phyloP scores from a whole-genome alignment of 2,113 vertebrate genomes.

The Toxostoma redivivum region DNA sequence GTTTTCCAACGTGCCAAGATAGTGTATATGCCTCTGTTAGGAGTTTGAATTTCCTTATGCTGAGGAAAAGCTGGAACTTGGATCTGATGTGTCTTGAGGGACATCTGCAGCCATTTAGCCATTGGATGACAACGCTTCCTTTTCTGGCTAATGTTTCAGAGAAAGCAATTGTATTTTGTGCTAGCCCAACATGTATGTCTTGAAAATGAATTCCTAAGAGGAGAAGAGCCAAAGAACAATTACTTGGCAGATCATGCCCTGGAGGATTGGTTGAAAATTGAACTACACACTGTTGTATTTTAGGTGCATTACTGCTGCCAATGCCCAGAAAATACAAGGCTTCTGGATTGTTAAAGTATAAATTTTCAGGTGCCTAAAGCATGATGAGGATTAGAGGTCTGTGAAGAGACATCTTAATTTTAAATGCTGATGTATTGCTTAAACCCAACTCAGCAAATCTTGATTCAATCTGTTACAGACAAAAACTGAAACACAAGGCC shows the following conservation, averaged over 20 bases:
- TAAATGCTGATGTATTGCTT: background rate
- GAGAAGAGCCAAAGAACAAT: background rate
- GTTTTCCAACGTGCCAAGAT: background rate
- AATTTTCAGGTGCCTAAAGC: background rate
- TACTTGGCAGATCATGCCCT: background rate
- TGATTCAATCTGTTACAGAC: background rate
- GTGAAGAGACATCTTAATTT: background rate
- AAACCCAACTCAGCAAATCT: background rate
- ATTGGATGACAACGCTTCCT: background rate
- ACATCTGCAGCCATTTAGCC: background rate
- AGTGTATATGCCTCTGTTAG: background rate
- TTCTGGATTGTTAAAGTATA: background rate
- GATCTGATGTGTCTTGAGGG: background rate
- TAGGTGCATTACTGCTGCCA: background rate
- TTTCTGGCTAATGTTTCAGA: background rate
- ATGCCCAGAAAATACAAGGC: background rate
- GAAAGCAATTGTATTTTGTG: background rate
- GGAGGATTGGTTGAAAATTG: background rate
- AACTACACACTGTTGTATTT: background rate
- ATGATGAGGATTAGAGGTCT: background rate
- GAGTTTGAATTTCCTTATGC: background rate
- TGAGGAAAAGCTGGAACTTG: background rate
- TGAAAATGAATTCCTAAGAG: background rate
- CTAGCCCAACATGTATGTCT: rapidly evolving
- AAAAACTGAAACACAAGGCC: background rate